These are phyloP conservation scores for Drosophila cognata DNA, from an alignment of 2,888 invertebrate species.

Conservation along the genomic window DNA sequence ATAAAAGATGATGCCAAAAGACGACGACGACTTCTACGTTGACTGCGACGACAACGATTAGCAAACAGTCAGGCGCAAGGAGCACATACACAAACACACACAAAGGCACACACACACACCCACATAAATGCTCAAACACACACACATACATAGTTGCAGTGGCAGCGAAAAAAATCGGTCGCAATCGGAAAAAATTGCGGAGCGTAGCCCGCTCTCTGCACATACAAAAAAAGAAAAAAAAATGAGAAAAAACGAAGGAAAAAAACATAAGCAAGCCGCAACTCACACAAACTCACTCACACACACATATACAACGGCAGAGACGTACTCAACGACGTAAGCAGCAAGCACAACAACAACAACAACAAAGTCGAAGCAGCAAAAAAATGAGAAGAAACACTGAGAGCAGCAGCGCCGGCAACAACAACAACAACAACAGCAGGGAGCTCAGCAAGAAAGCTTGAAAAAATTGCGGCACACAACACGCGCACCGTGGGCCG, in stretches of 20 bases:
- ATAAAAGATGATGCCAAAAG: constrained; percentile 84
- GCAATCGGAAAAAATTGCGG: constrained; percentile 82
- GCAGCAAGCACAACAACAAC: constrained; percentile 52
- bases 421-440: constrained; percentile 53
- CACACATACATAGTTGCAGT: constrained; percentile 53
- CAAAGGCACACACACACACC: constrained; percentile 47
- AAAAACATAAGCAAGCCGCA: constrained; percentile 80
- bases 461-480: constrained; percentile 77
- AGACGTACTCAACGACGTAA: constrained; percentile 75
- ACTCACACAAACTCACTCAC: constrained; percentile 67
- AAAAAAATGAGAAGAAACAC: constrained; percentile 77
- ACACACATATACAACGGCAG: constrained; percentile 51
- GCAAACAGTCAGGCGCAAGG: constrained; percentile 80
- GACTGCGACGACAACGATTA: constrained; percentile 82
- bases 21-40: constrained; percentile 79
- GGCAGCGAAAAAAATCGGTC: constrained; percentile 78
- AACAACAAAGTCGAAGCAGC: constrained; percentile 62
- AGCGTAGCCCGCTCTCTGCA: constrained; percentile 80
- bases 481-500: constrained; percentile 78
- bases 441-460: constrained; percentile 70
- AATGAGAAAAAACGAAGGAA: constrained; percentile 36
- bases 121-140: constrained; percentile 51
- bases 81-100: constrained; percentile 62
- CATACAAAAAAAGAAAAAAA: constrained; percentile 67
- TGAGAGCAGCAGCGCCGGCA: constrained; percentile 69